These are phyloP conservation scores for Lepidonotus clava DNA, from an alignment of 2,888 invertebrate species.

Conservation along the genomic window DNA sequence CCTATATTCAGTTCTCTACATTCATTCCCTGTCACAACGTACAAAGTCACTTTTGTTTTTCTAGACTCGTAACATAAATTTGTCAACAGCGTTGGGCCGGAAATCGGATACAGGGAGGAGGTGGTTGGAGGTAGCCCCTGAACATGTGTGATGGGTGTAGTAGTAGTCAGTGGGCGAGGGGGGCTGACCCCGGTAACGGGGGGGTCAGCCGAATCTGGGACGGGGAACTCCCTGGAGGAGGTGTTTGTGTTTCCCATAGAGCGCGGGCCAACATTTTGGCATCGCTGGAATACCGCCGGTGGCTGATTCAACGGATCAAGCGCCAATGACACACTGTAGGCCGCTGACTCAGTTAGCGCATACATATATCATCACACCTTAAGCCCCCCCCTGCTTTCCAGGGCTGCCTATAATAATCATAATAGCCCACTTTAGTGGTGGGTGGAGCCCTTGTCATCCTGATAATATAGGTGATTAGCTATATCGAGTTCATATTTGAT, in stretches of 20 bases:
- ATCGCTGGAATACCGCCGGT: conserved; percentile 12
- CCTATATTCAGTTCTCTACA: no score
- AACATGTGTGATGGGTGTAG: neutral
- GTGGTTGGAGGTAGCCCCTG: neutral
- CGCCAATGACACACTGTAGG: neutral
- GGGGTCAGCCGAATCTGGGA: conserved; percentile 42
- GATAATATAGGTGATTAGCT: no score
- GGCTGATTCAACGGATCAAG: conserved; percentile 13
- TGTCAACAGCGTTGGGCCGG: neutral
- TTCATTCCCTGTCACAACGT: no score
- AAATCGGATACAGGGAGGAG: neutral
- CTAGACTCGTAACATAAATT: conserved; percentile 23
- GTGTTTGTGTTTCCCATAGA: conserved; percentile 51
- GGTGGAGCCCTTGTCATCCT: no score
- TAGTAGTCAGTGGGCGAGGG: neutral
- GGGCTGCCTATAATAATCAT: neutral
- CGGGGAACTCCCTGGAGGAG: conserved; percentile 50
- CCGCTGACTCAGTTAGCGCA: neutral
- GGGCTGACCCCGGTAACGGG: neutral
- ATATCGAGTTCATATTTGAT: no score
- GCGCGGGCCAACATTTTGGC: conserved; percentile 10
- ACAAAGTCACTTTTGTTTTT: no score
- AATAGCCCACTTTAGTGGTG: no score
- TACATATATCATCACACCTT: neutral
- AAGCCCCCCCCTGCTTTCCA: conserved; percentile 1